Base-by-base conservation (phyloP, 2,113 vertebrate genomes). In the Scophthalmus maximus region DNA sequence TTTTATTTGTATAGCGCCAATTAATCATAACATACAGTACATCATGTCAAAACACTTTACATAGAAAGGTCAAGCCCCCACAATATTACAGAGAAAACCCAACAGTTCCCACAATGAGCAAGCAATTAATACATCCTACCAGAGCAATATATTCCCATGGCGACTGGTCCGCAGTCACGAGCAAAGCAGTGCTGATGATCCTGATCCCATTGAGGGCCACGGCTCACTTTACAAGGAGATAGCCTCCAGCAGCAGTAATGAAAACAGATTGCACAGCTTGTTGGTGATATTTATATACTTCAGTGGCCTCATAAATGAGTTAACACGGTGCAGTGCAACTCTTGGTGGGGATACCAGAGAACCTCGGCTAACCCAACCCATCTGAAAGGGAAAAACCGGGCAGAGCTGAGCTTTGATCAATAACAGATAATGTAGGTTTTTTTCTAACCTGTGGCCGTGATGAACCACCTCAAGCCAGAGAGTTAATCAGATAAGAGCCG, bases 211-310 rank as follows among this genome's bases (percentile, higher is more conserved):
- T 12, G 55, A 12, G 47, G 66, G 46, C 23, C 58, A 53, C 52
- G 22, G 17, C 44, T 81, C 22, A 56, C 47, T 72, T 61, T 68
- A 36, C 67, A 66, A 72, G 14, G 50, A 53, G 36, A 49, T 30
- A 34, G 76, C 83, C 85, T 73, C 2, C 17, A 81, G 86, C 83
- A 22, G 29, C 72, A 29, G 47, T 72, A 68, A 58, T 61, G 51
- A 67, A 71, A 88, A 82, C 77, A 86, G 47, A 87, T 65, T 75
- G 76, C 77, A 76, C 62, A 76, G 81, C 65, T 83, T 83, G 74
- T 78, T 83, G 76, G 66, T 69, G 61, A 61, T 76, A 79, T 88
- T 87, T 81, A 81, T 78, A 83, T 72, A 74, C 83, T 80, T 66
- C 74, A 86, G 18, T 73, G 78, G 70, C 40, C 42, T 78, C 65